Evolutionary conservation across 2,888 invertebrate genomes (phyloP), one percentile per base, ranked within the genome.

Genomic region (Pyrrhia umbra): DNA sequence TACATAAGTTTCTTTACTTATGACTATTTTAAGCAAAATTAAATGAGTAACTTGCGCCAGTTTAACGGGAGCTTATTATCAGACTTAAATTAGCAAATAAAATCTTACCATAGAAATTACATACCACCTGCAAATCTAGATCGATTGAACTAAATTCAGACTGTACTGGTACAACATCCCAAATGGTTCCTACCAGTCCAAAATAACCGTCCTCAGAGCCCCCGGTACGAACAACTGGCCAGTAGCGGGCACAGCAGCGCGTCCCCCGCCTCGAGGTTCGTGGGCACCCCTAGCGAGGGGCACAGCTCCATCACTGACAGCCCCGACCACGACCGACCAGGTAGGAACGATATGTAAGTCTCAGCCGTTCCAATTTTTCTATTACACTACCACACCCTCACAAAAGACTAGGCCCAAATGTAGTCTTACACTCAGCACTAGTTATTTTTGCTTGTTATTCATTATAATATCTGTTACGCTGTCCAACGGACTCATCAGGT

Each of bases 261-360:
- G 30, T 94, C 94, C 40, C 92, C 92, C 18, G 92, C 91, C 9
- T 94, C 94, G 27, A 90, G 94, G 68, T 87, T 88, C 86, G 75
- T 90, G 75, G 87, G 91, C 82, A 91, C 94, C 8, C 94, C 94
- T 52, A 93, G 93, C 80, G 94, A 92, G 71, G 93, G 84, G 16
- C 92, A 89, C 39, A 93, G 92, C 86, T 90, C 91, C 68, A 80
- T 90, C 85, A 92, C 92, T 58, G 93, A 93, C 56, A 93, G 94
- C 81, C 93, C 93, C 62, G 93, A 91, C 75, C 87, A 83, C 79
- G 90, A 93, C 81, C 92, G 92, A 92, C 92, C 92, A 95, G 95
- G 95, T 95, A 95, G 93, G 95, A 94, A 90, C 91, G 93, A 95
- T 93, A 93, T 94, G 95, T 95, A 95, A 95, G 95, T 94, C 89